Evolutionary conservation across 2,797 vertebrate genomes (phyloP).

Genomic region (Erpetoichthys calabaricus): DNA sequence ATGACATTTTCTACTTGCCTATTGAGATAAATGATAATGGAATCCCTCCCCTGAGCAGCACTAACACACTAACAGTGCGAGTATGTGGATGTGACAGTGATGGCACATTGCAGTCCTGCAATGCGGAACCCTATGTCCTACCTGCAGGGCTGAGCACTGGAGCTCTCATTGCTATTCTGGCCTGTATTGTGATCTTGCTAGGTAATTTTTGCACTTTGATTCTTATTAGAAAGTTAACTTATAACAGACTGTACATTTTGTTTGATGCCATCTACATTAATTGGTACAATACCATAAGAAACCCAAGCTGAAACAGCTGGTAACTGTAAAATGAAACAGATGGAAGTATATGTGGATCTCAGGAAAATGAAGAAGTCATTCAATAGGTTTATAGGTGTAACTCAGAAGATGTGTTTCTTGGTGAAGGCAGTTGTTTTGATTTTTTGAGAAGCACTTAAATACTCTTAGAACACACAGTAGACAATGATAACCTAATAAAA

Average conservation of each 20-base stretch:
- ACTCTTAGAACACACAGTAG: too few species aligned
- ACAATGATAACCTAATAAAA: too few species aligned
- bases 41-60: conserved; percentile 71
- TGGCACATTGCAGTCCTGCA: conserved; percentile 72
- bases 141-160: conserved; percentile 84
- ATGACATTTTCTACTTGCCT: conserved; percentile 77
- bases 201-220: conserved; percentile 46
- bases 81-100: conserved; percentile 80
- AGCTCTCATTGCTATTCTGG: conserved; percentile 85
- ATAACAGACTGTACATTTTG: not conserved
- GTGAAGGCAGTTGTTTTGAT: too few species aligned
- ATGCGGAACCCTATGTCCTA: conserved; percentile 71
- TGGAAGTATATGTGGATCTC: too few species aligned
- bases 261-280: conserved; percentile 1
- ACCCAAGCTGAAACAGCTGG: too few species aligned
- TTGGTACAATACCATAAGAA: not conserved
- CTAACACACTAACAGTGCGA: conserved; percentile 77
- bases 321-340: too few species aligned
- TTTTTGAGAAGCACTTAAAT: too few species aligned
- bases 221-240: not conserved
- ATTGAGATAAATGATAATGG: conserved; percentile 87
- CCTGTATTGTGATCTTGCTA: conserved; percentile 86
- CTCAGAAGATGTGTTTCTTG: too few species aligned
- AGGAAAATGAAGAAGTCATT: too few species aligned
- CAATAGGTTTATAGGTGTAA: too few species aligned